Evolutionary conservation across 1,140 invertebrate genomes (phyloP), one percentile per base, ranked within the genome.

Genomic region (Microplitis demolitor): DNA sequence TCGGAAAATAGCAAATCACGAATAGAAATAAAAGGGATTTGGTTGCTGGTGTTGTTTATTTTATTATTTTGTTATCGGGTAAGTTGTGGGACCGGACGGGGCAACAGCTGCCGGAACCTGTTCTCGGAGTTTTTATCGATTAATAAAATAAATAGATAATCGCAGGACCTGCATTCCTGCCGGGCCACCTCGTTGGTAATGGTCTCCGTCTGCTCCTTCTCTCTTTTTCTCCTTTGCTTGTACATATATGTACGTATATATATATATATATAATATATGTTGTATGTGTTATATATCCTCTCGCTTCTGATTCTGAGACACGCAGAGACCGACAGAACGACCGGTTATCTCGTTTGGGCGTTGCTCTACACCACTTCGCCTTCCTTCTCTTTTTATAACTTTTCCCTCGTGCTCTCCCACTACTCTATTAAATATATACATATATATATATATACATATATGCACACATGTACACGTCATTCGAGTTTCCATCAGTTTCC

Each of bases 61-160:
- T 33, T 31, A 60, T 13, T 24, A 31, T 34, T 60, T 60, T 31
- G n/a, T 60, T 3, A n/a, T 51, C 11, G 16, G 4, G 31, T 14
- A 13, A 24, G 13, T 5, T 33, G 39, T 35, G 37, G 16, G 60
- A 62, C 33, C 33, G 34, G n/a, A 35, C 14, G 71, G 74, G 78
- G 74, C 37, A 45, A 76, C 72, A 71, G 71, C 76, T 79, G 78
- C 77, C 78, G 77, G 78, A 82, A 83, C 82, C 78, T 80, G 80
- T 83, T 72, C 76, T 79, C 76, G 73, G 63, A 73, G 54, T 81
- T 83, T 83, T 83, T 83, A 83, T 81, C 79, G 78, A 81, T 82
- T 82, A 81, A 83, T 80, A 82, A 82, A 83, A 83, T 83, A 83
- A 82, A 82, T 83, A 82, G 78, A 82, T 82, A 82, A 83, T 82